Base-by-base conservation (phyloP, 2,113 vertebrate species). In the Triplophysa rosa region DNA sequence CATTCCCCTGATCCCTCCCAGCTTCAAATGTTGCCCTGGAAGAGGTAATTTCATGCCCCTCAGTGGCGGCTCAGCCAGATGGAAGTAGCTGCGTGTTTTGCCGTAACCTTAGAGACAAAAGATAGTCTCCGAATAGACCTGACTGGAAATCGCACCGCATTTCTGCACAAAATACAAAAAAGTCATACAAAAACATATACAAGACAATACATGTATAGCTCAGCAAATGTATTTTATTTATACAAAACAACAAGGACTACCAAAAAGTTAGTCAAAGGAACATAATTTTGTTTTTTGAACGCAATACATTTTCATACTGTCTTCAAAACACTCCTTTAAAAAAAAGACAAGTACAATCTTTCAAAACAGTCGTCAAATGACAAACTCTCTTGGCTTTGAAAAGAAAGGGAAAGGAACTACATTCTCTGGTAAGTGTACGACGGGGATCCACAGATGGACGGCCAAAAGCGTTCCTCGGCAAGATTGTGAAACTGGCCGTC, bases 211-310 rank as follows among this genome's bases (percentile, higher is more conserved):
- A 7, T 33, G 3, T 71, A 69, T 80, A 77, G 67, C 79, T 93
- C 89, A 90, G 86, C 90, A 92, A 92, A 92, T 92, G 86, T 87
- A 85, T 89, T 93, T 93, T 88, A 92, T 91, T 90, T 92, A 91
- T 92, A 93, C 91, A 93, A 94, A 94, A 94, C 92, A 89, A 91
- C 90, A 90, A 79, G 90, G 90, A 90, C 92, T 93, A 93, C 91
- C 91, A 92, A 91, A 88, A 93, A 88, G 87, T 91, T 89, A 90
- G 90, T 87, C 87, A 83, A 91, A 89, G 87, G 86, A 91, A 87
- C 85, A 84, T 89, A 78, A 42, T 71, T 81, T 87, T 90, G 85
- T 45, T 89, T 87, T 89, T 79, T 86, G 78, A 83, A 86, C 77
- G 84, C 83, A 85, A 89, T 87, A 90, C 87, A 89, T 83, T 77